A percentile compares a stretch with the other conserved stretches of the same genome.
Conservation (phyloP, 2,113 vertebrate genomes). For the Clupea harengus region DNA sequence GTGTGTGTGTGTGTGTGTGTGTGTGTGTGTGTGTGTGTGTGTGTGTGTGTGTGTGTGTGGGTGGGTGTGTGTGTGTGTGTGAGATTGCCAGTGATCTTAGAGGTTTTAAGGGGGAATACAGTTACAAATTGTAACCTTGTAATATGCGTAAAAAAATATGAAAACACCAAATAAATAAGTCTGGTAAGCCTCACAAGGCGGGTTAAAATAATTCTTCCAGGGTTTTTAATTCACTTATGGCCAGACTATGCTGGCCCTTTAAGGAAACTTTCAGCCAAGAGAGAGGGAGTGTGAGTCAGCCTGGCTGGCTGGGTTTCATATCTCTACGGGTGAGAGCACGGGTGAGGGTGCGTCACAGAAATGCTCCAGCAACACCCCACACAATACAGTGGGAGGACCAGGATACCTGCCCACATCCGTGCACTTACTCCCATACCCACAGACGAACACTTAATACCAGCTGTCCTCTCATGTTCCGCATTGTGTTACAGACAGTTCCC, state of each 20-base stretch:
- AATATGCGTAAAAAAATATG: neutral
- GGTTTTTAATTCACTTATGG: neutral
- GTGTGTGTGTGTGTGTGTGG: no score
- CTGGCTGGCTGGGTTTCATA: constrained; percentile 15
- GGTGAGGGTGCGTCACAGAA: constrained; percentile 17
- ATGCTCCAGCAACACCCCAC: neutral
- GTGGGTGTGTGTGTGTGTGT: no score
- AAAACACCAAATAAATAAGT: neutral
- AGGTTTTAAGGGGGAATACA: no score
- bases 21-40: no score
- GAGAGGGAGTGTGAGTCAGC: constrained; percentile 34
- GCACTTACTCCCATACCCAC: neutral
- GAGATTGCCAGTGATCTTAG: no score
- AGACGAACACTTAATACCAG: constrained; percentile 17
- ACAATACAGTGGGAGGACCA: constrained; percentile 16
- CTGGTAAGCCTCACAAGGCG: neutral
- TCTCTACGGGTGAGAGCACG: constrained; percentile 28
- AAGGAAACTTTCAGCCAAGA: neutral
- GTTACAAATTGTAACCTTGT: neutral
- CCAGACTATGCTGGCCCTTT: neutral
- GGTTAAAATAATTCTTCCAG: neutral
- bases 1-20: no score
- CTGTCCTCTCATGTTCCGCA: neutral
- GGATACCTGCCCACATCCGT: neutral
- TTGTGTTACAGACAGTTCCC: neutral